Percentiles rank a stretch among this genome's conserved stretches.
phyloP scores from a whole-genome alignment of 2,888 invertebrate species.

The Tolmerus cingulatus region DNA sequence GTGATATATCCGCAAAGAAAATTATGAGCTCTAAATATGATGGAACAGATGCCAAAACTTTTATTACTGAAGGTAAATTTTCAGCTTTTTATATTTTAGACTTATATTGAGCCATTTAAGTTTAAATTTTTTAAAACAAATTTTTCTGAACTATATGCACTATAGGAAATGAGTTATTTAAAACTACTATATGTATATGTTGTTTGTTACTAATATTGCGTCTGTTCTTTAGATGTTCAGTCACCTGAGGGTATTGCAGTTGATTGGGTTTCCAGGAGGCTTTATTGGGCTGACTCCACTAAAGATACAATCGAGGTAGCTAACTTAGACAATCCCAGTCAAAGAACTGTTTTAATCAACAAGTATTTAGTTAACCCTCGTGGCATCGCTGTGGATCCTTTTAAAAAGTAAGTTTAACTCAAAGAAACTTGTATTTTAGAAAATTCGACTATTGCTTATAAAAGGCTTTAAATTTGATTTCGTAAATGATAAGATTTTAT shows the following conservation, averaged over 20 bases:
- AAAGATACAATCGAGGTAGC: constrained; percentile 90
- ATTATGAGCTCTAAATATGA: constrained; percentile 81
- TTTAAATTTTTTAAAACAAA: background rate
- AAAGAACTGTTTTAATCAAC: constrained; percentile 72
- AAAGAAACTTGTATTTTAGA: constrained; percentile 67
- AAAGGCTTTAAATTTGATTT: too few species aligned
- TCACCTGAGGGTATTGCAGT: constrained; percentile 94
- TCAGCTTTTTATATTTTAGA: background rate
- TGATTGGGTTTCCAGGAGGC: constrained; percentile 90
- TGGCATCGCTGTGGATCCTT: constrained; percentile 93
- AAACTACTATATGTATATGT: too few species aligned
- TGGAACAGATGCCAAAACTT: constrained; percentile 73
- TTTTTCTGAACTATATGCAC: too few species aligned
- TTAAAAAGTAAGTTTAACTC: constrained; percentile 64
- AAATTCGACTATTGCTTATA: too few species aligned
- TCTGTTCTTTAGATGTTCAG: constrained; percentile 70
- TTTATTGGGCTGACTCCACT: constrained; percentile 96
- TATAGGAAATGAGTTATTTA: too few species aligned
- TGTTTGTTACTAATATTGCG: background rate
- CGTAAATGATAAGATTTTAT: too few species aligned
- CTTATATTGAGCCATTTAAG: background rate
- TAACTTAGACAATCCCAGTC: constrained; percentile 71
- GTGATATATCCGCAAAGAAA: constrained; percentile 83
- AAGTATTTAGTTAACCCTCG: constrained; percentile 83
- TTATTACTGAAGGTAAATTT: constrained; percentile 68